Evolutionary conservation across 64 coral and sea anemone genomes (phyloP), one percentile per base, ranked within the genome.

Genomic region (Montipora cactus): DNA sequence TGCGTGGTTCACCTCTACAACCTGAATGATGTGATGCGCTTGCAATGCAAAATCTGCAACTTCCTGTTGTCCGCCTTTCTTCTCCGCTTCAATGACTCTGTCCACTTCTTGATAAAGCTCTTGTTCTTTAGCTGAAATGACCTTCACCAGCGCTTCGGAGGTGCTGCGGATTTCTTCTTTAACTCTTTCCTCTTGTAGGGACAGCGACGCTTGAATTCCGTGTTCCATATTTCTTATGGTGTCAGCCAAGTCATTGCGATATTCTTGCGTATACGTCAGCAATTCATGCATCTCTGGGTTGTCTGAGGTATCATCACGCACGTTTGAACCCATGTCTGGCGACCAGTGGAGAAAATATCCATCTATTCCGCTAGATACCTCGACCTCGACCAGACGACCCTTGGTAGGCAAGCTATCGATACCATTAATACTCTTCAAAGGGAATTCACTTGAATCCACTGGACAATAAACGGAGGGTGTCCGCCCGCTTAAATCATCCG

Each of bases 191-290:
- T 86, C 82, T 64, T 86, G 82, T 11, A 71, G 18, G 1, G 82
- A 49, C 21, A 86, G 49, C 47, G 82, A 86, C 19, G 67, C 67
- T 47, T 86, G 61, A 72, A 86, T 86, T 18, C 25, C 46, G 47
- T 86, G 82, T 50, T 86, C 82, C 64, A 86, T 71, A 66, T 86
- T 59, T 72, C 82, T 46, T 62, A 86, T 86, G 19, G 82, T 4
- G 47, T 46, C 67, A 7, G 82, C 62, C 66, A 86, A 22, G 46
- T 86, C 82, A 50, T 86, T 86, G 19, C 67, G 67, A 47, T 86
- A 86, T 22, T 86, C 82, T 18, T 86, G 82, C 5, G 82, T 86
- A 6, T 47, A 86, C 47, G 82, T 72, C 82, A 86, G n/a, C 5
- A 86, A 68, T 46, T 67, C 82, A 4, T 71, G 7, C 46, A 86